A percentile compares a stretch with the other conserved stretches of the same genome.
Evolutionary conservation across 2,888 invertebrate genomes (phyloP).

Genomic region (Hedychridium roseum): DNA sequence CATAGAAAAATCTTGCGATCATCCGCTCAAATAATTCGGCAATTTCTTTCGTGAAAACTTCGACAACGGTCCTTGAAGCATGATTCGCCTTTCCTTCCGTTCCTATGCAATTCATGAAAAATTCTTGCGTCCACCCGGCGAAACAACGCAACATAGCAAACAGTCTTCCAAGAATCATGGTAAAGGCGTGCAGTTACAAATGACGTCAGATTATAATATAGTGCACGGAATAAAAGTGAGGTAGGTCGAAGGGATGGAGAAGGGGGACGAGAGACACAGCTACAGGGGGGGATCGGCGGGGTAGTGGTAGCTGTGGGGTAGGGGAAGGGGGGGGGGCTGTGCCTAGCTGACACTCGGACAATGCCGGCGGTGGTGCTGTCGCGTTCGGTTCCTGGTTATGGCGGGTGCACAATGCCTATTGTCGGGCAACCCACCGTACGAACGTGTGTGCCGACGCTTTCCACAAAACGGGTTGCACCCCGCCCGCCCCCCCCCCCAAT

Average conservation of each 20-base stretch:
- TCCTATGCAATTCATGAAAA: no score
- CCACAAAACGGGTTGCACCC: conserved; percentile 33
- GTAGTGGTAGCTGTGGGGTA: conserved; percentile 24
- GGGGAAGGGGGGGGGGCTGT: conserved; percentile 25
- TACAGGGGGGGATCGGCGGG: conserved; percentile 10
- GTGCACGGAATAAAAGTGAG: conserved; percentile 12
- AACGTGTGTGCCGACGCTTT: conserved; percentile 54
- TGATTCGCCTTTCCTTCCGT: no score
- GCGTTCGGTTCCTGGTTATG: conserved; percentile 61
- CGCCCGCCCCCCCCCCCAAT: conserved; percentile 19
- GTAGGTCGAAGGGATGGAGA: conserved; percentile 4
- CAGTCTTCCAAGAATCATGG: neutral
- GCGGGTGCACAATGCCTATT: conserved; percentile 62
- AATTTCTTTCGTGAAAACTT: no score
- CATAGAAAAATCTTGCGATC: no score
- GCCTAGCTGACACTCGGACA: conserved; percentile 59
- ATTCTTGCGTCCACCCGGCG: no score
- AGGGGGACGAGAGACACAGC: conserved; percentile 6
- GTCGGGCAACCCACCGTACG: conserved; percentile 55
- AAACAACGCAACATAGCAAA: neutral
- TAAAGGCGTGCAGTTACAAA: neutral
- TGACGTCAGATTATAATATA: neutral
- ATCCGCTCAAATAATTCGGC: no score
- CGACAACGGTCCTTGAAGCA: no score
- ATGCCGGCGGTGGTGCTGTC: conserved; percentile 56